These are phyloP conservation scores for Amblyopsis hoosieri DNA, from an alignment of 2,797 vertebrate genomes.

Conservation along the genomic window DNA sequence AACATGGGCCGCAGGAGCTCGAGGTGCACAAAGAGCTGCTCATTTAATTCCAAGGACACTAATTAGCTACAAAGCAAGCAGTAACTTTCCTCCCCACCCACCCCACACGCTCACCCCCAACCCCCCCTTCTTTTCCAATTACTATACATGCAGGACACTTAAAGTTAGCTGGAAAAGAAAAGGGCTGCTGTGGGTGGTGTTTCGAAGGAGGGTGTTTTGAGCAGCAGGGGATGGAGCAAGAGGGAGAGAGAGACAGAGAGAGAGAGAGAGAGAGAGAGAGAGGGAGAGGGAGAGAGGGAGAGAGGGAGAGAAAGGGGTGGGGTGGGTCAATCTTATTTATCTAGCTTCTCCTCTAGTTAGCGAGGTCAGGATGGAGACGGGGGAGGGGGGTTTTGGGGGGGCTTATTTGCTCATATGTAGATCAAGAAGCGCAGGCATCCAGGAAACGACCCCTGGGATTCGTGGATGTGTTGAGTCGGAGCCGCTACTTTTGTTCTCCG, in stretches of 20 bases:
- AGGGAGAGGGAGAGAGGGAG: too few species aligned
- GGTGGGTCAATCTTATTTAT: slow-evolving; percentile 87
- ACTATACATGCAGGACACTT: slow-evolving; percentile 81
- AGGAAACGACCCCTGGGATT: slow-evolving; percentile 89
- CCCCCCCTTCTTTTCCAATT: slow-evolving; percentile 79
- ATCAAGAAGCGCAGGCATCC: slow-evolving; percentile 89
- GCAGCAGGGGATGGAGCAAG: slow-evolving; percentile 26
- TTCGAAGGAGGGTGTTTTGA: slow-evolving; percentile 56
- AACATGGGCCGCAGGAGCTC: slow-evolving; percentile 88
- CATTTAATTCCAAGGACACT: slow-evolving; percentile 99
- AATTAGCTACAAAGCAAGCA: slow-evolving; percentile 99
- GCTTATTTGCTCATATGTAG: slow-evolving; percentile 87
- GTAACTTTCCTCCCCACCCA: slow-evolving; percentile 81
- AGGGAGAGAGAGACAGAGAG: slow-evolving; percentile 9
- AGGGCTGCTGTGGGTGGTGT: slow-evolving; percentile 44
- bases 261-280: too few species aligned
- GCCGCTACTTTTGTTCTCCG: slow-evolving; percentile 95
- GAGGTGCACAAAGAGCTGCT: slow-evolving; percentile 94
- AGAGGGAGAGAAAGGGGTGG: slow-evolving; percentile 35
- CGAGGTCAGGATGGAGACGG: slow-evolving; percentile 87
- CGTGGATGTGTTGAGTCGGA: slow-evolving; percentile 84
- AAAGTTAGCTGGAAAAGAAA: slow-evolving; percentile 41
- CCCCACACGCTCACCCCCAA: background rate
- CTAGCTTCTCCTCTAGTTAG: slow-evolving; percentile 84
- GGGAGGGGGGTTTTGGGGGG: slow-evolving; percentile 67